A percentile compares a stretch with the other conserved stretches of the same genome.
Conservation (phyloP, 2,113 vertebrate species). For the Pterocles orientalis region DNA sequence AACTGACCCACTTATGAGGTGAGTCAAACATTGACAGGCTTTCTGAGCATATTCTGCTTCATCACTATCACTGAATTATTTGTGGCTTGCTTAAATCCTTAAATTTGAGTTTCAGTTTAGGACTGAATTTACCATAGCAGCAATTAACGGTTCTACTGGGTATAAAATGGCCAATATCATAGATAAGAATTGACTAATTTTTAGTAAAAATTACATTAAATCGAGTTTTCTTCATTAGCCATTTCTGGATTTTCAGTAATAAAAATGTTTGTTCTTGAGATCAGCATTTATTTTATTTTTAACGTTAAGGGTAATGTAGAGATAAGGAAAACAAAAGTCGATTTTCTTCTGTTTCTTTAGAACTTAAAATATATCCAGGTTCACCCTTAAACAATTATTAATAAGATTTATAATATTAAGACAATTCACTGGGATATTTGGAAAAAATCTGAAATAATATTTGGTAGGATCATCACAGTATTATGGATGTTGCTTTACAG, state of each 20-base stretch:
- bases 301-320: conserved; percentile 9
- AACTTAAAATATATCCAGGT: conserved; percentile 22
- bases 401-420: conserved; percentile 9
- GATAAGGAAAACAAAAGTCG: background rate
- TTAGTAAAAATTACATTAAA: conserved; percentile 36
- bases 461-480: background rate
- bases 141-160: background rate
- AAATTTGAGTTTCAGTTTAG: background rate
- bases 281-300: background rate
- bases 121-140: background rate
- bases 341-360: conserved; percentile 12
- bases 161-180: background rate
- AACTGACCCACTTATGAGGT: background rate
- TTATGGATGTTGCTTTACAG: conserved; percentile 28
- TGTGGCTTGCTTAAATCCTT: background rate
- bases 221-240: background rate
- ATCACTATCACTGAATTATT: background rate
- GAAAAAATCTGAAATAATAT: background rate
- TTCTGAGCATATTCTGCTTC: background rate
- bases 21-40: background rate
- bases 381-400: conserved; percentile 26
- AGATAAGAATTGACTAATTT: conserved; percentile 17
- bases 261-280: conserved; percentile 21
- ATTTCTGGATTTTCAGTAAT: conserved; percentile 38
- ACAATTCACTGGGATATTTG: background rate